Conservation (phyloP, 2,797 vertebrate species). For the Chrysocyon brachyurus region DNA sequence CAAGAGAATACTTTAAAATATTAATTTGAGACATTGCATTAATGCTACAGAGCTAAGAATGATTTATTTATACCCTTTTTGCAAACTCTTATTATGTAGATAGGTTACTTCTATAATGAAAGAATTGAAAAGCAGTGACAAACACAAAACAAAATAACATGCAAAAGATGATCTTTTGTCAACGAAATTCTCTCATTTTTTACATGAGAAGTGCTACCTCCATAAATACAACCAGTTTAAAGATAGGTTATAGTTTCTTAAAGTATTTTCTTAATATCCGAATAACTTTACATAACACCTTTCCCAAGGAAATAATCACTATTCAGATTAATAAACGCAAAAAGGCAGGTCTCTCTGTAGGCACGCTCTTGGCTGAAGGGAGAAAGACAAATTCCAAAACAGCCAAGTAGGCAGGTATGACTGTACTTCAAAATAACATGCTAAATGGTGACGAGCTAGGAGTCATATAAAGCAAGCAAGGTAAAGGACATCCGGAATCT, state of each 20-base stretch:
- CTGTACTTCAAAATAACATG: conserved; percentile 29
- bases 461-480: conserved; percentile 29
- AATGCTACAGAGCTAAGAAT: background rate
- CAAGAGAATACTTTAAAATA: conserved; percentile 18
- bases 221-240: background rate
- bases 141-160: background rate
- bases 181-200: background rate
- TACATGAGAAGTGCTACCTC: background rate
- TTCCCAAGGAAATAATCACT: background rate
- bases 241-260: background rate
- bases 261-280: background rate
- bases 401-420: background rate
- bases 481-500: background rate
- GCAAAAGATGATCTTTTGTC: background rate
- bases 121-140: background rate
- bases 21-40: background rate
- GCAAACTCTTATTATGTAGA: background rate
- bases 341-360: background rate
- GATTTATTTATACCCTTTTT: background rate
- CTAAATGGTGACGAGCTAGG: background rate
- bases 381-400: background rate
- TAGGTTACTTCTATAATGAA: background rate
- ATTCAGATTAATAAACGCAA: background rate
- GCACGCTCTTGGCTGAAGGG: background rate
- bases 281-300: background rate